A percentile compares a stretch with the other conserved stretches of the same genome.
Conservation (phyloP, 2,888 invertebrate species). For the Meiosimyza platycephala region DNA sequence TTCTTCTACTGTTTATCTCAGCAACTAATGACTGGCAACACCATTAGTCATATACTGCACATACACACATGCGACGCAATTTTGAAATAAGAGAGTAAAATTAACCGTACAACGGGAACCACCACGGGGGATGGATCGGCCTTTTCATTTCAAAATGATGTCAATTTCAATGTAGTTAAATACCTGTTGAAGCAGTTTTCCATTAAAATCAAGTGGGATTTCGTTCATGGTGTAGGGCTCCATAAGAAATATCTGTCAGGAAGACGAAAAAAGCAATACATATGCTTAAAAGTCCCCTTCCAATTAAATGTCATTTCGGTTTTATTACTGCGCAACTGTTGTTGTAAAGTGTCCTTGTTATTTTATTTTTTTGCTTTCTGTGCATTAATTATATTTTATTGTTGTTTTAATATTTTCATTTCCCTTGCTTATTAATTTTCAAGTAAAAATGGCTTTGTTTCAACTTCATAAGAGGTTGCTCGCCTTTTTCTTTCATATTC, state of each 20-base stretch:
- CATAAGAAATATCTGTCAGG: background rate
- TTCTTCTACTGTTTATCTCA: too few species aligned
- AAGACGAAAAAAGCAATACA: background rate
- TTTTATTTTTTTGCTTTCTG: too few species aligned
- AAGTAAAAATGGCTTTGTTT: too few species aligned
- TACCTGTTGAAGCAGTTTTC: conserved; percentile 30
- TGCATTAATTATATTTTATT: too few species aligned
- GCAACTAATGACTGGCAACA: too few species aligned
- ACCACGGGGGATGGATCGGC: background rate
- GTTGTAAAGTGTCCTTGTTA: too few species aligned
- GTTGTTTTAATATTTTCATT: too few species aligned
- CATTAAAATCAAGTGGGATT: background rate
- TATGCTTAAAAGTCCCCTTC: conserved; percentile 3
- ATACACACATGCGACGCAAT: too few species aligned
- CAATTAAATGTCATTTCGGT: background rate
- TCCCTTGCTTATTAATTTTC: too few species aligned
- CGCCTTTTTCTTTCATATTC: background rate
- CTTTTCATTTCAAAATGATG: conserved; percentile 15
- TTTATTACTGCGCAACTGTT: background rate
- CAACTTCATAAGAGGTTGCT: background rate
- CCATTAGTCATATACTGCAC: too few species aligned
- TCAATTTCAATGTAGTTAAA: background rate
- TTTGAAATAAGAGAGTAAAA: too few species aligned
- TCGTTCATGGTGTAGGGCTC: background rate
- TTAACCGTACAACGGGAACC: too few species aligned